phyloP scores from a whole-genome alignment of 1,140 invertebrate genomes.

The Zaprionus ornatus region DNA sequence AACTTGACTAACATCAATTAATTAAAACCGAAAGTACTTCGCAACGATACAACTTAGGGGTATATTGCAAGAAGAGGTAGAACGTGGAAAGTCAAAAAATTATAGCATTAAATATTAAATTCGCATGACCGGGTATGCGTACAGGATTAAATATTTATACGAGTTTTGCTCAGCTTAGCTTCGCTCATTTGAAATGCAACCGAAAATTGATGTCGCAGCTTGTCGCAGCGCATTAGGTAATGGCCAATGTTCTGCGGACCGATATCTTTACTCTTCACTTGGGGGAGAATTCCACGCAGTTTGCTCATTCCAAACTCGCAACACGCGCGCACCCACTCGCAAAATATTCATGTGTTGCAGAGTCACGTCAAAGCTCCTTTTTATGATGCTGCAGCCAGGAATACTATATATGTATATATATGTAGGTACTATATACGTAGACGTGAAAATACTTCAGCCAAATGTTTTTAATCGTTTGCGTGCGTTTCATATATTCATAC shows the following conservation, averaged over 20 bases:
- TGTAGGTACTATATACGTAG: not conserved
- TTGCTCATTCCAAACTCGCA: constrained; percentile 32
- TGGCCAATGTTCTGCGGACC: constrained; percentile 42
- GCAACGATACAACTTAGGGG: constrained; percentile 16
- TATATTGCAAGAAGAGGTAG: not conserved
- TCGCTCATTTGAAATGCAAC: constrained; percentile 72
- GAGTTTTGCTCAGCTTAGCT: constrained; percentile 27
- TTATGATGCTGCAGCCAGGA: constrained; percentile 35
- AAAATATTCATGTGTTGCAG: constrained; percentile 34
- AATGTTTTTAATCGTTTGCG: constrained; percentile 60
- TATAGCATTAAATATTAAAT: constrained; percentile 65
- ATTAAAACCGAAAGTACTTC: constrained; percentile 69
- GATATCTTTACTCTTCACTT: constrained; percentile 15
- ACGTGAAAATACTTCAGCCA: constrained; percentile 16
- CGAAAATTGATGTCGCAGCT: constrained; percentile 70
- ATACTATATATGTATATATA: constrained; percentile 7
- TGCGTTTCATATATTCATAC: constrained; percentile 44
- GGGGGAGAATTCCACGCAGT: constrained; percentile 10
- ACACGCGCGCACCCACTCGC: constrained; percentile 38
- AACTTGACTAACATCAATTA: constrained; percentile 60
- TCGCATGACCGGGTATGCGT: constrained; percentile 37
- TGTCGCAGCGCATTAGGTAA: constrained; percentile 67
- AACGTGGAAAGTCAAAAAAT: constrained; percentile 22
- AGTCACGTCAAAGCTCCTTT: constrained; percentile 40
- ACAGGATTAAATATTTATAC: constrained; percentile 66